phyloP scores from a whole-genome alignment of 2,113 vertebrate species.

The Tyto alba region DNA sequence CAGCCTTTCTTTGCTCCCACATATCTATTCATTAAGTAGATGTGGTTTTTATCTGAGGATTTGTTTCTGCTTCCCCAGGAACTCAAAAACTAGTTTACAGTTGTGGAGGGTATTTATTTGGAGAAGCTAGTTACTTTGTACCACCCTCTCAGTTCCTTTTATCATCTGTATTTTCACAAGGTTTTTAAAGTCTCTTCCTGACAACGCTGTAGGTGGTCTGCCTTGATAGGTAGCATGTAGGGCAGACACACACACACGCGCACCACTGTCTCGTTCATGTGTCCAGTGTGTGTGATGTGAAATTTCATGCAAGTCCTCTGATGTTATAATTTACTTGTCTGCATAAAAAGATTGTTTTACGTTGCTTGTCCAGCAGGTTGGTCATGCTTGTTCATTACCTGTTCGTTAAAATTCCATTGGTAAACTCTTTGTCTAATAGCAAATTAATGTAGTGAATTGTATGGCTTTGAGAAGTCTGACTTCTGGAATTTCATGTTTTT shows the following conservation, averaged over 20 bases:
- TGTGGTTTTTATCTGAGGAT: not conserved
- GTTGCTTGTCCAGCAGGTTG: not conserved
- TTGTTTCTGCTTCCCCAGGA: slow-evolving; percentile 20
- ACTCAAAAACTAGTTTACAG: not conserved
- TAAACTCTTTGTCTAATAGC: not conserved
- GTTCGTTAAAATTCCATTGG: not conserved
- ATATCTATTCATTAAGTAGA: slow-evolving; percentile 3
- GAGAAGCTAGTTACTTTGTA: slow-evolving; percentile 21
- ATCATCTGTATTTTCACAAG: not conserved
- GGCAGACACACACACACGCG: not conserved
- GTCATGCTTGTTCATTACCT: not conserved
- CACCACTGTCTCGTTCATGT: not conserved
- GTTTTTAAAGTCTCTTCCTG: slow-evolving; percentile 9
- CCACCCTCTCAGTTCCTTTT: slow-evolving; percentile 19
- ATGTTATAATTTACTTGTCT: not conserved
- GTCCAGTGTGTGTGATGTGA: not conserved
- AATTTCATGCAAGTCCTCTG: not conserved
- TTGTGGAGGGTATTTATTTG: slow-evolving; percentile 24
- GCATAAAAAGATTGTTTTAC: not conserved
- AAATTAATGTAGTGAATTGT: not conserved
- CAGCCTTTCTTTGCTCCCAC: slow-evolving; percentile 19
- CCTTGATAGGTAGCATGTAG: not conserved
- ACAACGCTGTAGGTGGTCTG: not conserved
- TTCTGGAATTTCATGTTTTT: not conserved
- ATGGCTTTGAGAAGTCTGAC: not conserved